Conservation (phyloP, 2,888 invertebrate genomes). For the Leucania comma region DNA sequence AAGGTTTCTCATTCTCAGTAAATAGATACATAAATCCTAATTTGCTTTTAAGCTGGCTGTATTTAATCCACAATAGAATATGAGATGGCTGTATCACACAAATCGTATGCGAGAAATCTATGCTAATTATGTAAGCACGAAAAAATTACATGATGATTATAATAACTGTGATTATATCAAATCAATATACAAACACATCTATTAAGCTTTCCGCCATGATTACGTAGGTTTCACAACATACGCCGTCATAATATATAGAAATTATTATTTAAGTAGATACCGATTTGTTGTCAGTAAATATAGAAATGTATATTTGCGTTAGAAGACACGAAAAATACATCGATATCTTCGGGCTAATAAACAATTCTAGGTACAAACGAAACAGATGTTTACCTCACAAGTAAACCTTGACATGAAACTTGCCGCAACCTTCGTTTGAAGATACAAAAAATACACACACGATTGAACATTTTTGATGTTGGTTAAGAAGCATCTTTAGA, state of each 20-base stretch:
- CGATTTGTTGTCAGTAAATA: not conserved
- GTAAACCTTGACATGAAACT: slow-evolving; percentile 8
- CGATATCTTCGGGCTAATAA: slow-evolving; percentile 16
- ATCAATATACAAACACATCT: not conserved
- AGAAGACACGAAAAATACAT: slow-evolving; percentile 22
- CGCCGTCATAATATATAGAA: not conserved
- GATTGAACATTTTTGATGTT: slow-evolving; percentile 8
- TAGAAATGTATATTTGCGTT: slow-evolving; percentile 5
- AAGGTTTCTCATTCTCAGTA: not conserved
- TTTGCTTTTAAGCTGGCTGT: not conserved
- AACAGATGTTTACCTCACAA: slow-evolving; percentile 10
- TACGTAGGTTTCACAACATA: not conserved
- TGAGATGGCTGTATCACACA: not conserved
- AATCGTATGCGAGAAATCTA: not conserved
- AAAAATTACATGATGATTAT: not conserved
- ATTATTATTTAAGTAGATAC: not conserved
- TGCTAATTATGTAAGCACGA: not conserved
- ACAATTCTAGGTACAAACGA: slow-evolving; percentile 9
- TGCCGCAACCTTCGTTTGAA: slow-evolving; percentile 16
- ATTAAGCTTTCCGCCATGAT: not conserved
- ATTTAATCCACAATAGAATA: not conserved
- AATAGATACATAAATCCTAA: not conserved
- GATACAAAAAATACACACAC: slow-evolving; percentile 23
- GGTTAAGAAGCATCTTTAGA: slow-evolving; percentile 17
- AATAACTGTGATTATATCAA: not conserved